phyloP scores from a whole-genome alignment of 2,113 vertebrate genomes.

The Ailurus styani region DNA sequence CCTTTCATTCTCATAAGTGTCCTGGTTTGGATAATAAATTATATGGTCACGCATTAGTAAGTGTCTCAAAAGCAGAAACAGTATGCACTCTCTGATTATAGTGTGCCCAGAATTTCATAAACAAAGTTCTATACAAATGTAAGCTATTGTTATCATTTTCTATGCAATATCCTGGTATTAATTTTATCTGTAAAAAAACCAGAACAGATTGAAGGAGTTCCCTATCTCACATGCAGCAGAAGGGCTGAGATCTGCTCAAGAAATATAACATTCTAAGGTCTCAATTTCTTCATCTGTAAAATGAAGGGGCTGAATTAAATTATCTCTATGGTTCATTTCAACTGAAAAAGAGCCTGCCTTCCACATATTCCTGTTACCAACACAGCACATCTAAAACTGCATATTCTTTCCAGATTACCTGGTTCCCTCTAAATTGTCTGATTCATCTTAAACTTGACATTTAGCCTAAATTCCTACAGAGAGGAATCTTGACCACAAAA shows the following conservation, averaged over 20 bases:
- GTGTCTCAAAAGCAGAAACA: not conserved
- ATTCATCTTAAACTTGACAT: not conserved
- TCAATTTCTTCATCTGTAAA: not conserved
- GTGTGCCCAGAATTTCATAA: not conserved
- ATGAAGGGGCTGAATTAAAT: not conserved
- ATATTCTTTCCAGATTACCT: not conserved
- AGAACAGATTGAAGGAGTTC: not conserved
- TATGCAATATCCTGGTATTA: slow-evolving; percentile 9
- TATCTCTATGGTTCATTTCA: not conserved
- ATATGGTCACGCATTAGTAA: not conserved
- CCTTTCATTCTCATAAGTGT: not conserved
- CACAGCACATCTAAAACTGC: not conserved
- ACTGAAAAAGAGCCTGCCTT: not conserved
- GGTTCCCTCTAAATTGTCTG: not conserved
- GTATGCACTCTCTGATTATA: not conserved
- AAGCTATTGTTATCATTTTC: not conserved
- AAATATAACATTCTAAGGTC: not conserved
- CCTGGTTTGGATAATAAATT: slow-evolving; percentile 20
- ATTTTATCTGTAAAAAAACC: not conserved
- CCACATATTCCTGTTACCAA: not conserved
- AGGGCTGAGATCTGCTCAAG: not conserved
- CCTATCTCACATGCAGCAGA: not conserved
- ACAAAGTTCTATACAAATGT: not conserved
- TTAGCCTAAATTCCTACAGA: not conserved
- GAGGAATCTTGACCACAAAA: not conserved